phyloP scores from a whole-genome alignment of 2,797 vertebrate species.

The Myotis daubentonii region DNA sequence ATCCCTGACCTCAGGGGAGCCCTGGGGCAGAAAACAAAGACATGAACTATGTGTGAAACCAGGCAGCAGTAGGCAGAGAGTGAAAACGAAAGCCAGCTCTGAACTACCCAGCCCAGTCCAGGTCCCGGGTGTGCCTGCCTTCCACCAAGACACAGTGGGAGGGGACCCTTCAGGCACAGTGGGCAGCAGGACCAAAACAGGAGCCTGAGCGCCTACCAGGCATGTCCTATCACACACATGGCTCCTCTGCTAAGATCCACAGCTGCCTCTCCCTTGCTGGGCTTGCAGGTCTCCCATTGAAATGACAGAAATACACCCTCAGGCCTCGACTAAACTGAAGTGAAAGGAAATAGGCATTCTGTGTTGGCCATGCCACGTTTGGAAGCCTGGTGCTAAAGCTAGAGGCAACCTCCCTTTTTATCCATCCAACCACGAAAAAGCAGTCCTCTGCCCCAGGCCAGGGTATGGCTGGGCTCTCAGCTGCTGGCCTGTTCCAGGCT shows the following conservation, averaged over 20 bases:
- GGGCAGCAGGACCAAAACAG: background rate
- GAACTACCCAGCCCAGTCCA: background rate
- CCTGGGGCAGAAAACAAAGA: background rate
- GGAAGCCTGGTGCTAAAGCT: background rate
- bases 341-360: background rate
- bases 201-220: rapidly evolving
- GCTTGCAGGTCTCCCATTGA: background rate
- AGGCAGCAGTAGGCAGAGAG: background rate
- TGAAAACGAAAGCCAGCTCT: background rate
- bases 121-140: background rate
- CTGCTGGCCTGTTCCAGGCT: background rate
- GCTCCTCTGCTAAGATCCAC: background rate
- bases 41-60: background rate
- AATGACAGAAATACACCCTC: background rate
- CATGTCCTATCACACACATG: rapidly evolving
- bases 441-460: background rate
- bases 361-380: background rate
- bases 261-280: rapidly evolving
- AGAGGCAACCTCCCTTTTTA: background rate
- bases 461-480: background rate
- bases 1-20: background rate
- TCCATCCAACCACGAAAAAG: background rate
- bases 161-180: background rate
- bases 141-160: background rate
- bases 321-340: background rate